phyloP scores from a whole-genome alignment of 2,888 invertebrate species.

The Callosobruchus maculatus region DNA sequence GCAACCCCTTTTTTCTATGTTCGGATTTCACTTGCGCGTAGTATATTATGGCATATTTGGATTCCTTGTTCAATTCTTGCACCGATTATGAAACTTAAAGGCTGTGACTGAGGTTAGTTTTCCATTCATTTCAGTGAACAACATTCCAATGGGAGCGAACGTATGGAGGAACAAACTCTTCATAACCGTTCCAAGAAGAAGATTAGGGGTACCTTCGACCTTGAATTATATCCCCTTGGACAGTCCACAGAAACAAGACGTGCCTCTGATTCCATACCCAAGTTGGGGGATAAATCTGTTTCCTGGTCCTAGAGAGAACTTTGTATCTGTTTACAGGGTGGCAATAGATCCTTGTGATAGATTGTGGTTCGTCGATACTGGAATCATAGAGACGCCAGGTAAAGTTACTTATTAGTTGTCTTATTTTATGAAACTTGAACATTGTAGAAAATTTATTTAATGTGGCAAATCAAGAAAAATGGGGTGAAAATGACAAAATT shows the following conservation, averaged over 20 bases:
- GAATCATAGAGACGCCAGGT: slow-evolving; percentile 66
- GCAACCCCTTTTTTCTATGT: no score
- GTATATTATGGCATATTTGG: no score
- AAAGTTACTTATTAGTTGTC: no score
- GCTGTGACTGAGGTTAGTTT: no score
- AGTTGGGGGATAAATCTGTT: slow-evolving; percentile 60
- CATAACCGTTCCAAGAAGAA: slow-evolving; percentile 68
- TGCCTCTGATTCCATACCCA: slow-evolving; percentile 56
- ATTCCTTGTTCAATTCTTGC: no score
- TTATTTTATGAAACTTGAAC: no score
- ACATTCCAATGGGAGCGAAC: slow-evolving; percentile 66
- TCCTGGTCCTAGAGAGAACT: slow-evolving; percentile 30
- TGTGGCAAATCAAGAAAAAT: no score
- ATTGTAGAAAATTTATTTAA: no score
- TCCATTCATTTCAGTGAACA: slow-evolving; percentile 49
- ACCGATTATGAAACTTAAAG: no score
- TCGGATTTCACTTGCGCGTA: no score
- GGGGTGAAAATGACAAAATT: no score
- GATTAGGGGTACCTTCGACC: slow-evolving; percentile 55
- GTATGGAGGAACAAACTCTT: slow-evolving; percentile 64
- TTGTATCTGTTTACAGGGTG: slow-evolving; percentile 70
- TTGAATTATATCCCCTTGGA: slow-evolving; percentile 48
- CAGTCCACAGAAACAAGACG: slow-evolving; percentile 47
- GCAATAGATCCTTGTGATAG: slow-evolving; percentile 68
- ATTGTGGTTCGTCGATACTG: slow-evolving; percentile 78